Base-by-base conservation (phyloP, 2,797 vertebrate species). In the Glyptemys insculpta region DNA sequence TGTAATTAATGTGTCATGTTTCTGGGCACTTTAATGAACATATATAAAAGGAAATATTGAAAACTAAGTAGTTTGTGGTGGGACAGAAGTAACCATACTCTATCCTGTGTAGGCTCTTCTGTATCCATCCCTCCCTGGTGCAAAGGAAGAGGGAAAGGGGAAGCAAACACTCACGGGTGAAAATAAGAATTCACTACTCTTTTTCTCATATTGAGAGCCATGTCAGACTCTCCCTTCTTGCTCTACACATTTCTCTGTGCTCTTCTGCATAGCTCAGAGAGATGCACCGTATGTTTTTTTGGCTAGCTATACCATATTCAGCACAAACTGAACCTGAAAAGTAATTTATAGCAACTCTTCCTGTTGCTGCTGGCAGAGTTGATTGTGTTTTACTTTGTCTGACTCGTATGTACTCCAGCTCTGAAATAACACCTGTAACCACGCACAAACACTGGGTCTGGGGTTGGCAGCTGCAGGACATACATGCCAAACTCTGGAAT, bases 1-100 rank as follows among this genome's bases (percentile, higher is more conserved):
- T 6, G 27, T 91, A 91, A 96, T 76, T 41, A 89, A 74, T 94
- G 80, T 90, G 76, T 95, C 90, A 93, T 95, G 52, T 59, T 65
- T 90, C 83, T 62, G 8, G 50, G 29, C 88, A 19, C 59, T 90
- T 21, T 62, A 90, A 90, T 37, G 59, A 88, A 81, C 41, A 57
- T 53, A 41, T 78, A 89, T 91, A 59, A 14, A 95, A 95, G 81
- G 59, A 94, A 96, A 95, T 81, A 82, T 0, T 89, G 72, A 91
- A 92, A 96, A 89, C 54, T 74, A 92, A 91, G 91, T 15, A 81
- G 79, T 50, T 92, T 88, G 68, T 78, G 87, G 93, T 81, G 85
- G 21, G 59, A 91, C 86, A 82, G 65, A 79, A 81, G 72, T 87
- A 94, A 90, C 65, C 76, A 83, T 44, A 92, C 83, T 1, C 0